These are phyloP conservation scores for Esperia sulphurella DNA, from an alignment of 2,888 invertebrate genomes.

Conservation along the genomic window DNA sequence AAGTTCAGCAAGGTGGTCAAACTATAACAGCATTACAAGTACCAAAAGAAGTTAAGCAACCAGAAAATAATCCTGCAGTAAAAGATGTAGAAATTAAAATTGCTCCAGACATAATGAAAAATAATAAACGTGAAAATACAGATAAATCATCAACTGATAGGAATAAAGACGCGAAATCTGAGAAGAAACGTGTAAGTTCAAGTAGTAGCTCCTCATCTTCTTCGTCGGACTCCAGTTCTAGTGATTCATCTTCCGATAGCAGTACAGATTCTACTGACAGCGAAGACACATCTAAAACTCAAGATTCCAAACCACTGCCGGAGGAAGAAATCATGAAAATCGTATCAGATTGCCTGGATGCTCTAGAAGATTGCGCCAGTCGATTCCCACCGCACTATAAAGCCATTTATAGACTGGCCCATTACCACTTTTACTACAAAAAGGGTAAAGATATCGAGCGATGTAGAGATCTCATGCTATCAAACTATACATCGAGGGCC, in stretches of 20 bases:
- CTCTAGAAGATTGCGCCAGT: slow-evolving; percentile 90
- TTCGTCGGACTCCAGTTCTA: slow-evolving; percentile 77
- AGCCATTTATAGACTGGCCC: slow-evolving; percentile 91
- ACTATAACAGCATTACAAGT: slow-evolving; percentile 16
- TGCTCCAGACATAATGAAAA: slow-evolving; percentile 14
- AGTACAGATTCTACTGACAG: slow-evolving; percentile 74
- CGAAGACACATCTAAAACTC: slow-evolving; percentile 72
- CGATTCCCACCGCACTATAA: slow-evolving; percentile 96
- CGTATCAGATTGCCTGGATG: slow-evolving; percentile 84
- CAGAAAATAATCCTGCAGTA: slow-evolving; percentile 15
- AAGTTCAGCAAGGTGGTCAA: slow-evolving; percentile 10
- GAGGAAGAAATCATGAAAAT: slow-evolving; percentile 80
- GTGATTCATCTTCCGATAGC: slow-evolving; percentile 73
- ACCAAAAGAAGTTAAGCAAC: slow-evolving; percentile 12
- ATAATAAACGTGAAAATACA: slow-evolving; percentile 21
- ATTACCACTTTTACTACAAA: slow-evolving; percentile 88
- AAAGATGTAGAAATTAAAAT: neutral
- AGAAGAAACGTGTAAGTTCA: slow-evolving; percentile 54
- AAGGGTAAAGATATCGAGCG: slow-evolving; percentile 83
- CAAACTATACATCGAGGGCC: slow-evolving; percentile 82
- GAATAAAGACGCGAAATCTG: slow-evolving; percentile 29
- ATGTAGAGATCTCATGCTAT: slow-evolving; percentile 85
- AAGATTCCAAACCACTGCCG: slow-evolving; percentile 54
- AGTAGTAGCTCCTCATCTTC: slow-evolving; percentile 64
- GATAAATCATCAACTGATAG: slow-evolving; percentile 12